Evolutionary conservation across 2,113 vertebrate species (phyloP).

Genomic region (Halcyon malimbica): DNA sequence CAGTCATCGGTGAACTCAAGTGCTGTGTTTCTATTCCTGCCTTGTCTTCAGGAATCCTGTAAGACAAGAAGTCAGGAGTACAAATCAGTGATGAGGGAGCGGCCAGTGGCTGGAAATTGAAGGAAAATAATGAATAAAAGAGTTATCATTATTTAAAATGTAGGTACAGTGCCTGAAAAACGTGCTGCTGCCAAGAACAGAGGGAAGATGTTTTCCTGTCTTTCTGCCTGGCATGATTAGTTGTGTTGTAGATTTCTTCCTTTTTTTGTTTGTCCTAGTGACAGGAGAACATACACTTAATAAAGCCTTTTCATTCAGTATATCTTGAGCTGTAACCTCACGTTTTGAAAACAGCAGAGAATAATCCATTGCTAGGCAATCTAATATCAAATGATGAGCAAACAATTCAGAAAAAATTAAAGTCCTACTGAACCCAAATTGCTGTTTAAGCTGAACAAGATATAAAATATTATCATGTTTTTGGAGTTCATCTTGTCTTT

Average conservation of each 20-base stretch:
- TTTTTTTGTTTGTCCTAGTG: neutral
- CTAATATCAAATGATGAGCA: constrained; percentile 26
- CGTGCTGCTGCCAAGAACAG: neutral
- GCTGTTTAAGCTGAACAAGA: constrained; percentile 11
- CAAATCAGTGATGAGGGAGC: neutral
- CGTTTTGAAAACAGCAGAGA: neutral
- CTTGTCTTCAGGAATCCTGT: neutral
- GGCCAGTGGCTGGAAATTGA: neutral
- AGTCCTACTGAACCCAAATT: constrained; percentile 17
- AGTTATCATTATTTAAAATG: neutral
- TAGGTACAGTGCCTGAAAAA: neutral
- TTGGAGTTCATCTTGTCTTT: neutral
- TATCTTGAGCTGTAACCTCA: neutral
- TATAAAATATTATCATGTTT: constrained; percentile 31
- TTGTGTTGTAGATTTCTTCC: neutral
- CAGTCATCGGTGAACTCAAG: neutral
- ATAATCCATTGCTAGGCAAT: neutral
- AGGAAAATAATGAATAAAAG: neutral
- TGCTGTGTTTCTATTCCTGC: neutral
- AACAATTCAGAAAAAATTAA: constrained; percentile 36
- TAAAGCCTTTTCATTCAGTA: neutral
- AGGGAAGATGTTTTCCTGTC: neutral
- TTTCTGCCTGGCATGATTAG: neutral
- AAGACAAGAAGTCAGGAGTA: neutral
- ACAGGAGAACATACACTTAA: neutral